Base-by-base conservation (phyloP, 2,888 invertebrate species). In the Thecocarcelia acutangulata region DNA sequence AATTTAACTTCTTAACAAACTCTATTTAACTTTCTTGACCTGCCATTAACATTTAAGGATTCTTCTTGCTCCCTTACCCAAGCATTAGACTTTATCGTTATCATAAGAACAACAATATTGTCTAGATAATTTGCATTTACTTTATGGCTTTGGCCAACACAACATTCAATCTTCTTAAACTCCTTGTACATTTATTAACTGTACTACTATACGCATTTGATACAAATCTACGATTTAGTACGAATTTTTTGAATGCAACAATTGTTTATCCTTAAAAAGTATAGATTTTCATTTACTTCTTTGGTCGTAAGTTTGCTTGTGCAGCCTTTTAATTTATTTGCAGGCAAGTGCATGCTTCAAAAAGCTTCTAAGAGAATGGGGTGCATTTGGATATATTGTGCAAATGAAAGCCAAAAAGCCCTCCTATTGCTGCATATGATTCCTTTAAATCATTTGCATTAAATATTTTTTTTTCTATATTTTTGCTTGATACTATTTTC, bases 251-350 rank as follows among this genome's bases (percentile, higher is more conserved):
- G 59, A 46, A 70, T 66, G 70, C 80, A 81, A 81, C 77, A 81
- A 81, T 81, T 81, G 80, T 81, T 78, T 76, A 81, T 73, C 48
- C 61, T 44, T 44, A 56, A 63, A 44, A 46, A 56, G 63, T 44
- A 50, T 50, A 66, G 58, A 72, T 24, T 42, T 72, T 64, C 42
- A 70, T 77, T 77, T 61, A 48, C 56, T 64, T 21, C 48, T 46
- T 28, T 52, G 52, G 42, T n/a, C n/a, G n/a, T n/a, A 28, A 4
- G 28, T 28, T 28, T 28, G 28, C 28, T 40, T 63, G 13, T 42
- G 19, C 54, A 48, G 33, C 1, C 44, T n/a, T 61, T 19, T 44
- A 78, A 63, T 72, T 64, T 72, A 72, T 78, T 42, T 58, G 63
- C 40, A 28, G 54, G 33, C 19, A 48, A 48, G 15, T 19, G 48